Conservation (phyloP, 1,140 invertebrate genomes). For the Philotrypesis tridentata region DNA sequence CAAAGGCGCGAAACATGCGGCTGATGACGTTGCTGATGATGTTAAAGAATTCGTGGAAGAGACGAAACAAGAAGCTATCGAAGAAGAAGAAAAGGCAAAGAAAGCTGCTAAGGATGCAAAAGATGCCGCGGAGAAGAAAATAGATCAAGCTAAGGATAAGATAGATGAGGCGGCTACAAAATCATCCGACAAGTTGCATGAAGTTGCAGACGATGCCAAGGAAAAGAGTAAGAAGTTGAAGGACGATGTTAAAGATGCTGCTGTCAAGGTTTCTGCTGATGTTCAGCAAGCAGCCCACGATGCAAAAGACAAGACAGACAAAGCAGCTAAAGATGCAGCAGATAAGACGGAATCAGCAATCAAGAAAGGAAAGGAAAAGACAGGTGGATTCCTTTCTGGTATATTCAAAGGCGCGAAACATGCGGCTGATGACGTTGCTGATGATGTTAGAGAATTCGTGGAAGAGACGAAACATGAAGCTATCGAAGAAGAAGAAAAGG, state of each 20-base stretch:
- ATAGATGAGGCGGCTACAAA: conserved; percentile 52
- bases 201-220: conserved; percentile 54
- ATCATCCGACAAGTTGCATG: conserved; percentile 57
- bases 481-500: conserved; percentile 51
- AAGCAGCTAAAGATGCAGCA: conserved; percentile 56
- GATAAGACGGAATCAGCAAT: conserved; percentile 33
- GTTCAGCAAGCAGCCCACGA: conserved; percentile 52
- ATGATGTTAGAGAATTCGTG: conserved; percentile 64
- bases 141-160: neutral
- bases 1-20: conserved; percentile 61
- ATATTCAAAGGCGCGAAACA: conserved; percentile 59
- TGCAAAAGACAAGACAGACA: conserved; percentile 48
- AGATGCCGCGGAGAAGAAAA: conserved; percentile 25
- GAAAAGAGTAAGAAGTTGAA: conserved; percentile 38
- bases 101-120: conserved; percentile 10
- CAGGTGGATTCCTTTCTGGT: conserved; percentile 52
- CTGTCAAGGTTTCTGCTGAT: neutral
- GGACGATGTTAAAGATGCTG: conserved; percentile 46
- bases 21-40: conserved; percentile 61
- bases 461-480: conserved; percentile 61
- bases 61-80: conserved; percentile 49
- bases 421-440: conserved; percentile 61
- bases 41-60: conserved; percentile 62
- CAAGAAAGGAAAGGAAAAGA: conserved; percentile 50
- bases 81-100: conserved; percentile 36